Percentiles rank a stretch among this genome's conserved stretches.
Conservation (phyloP, 1,140 invertebrate species). For the Aphis craccivora region DNA sequence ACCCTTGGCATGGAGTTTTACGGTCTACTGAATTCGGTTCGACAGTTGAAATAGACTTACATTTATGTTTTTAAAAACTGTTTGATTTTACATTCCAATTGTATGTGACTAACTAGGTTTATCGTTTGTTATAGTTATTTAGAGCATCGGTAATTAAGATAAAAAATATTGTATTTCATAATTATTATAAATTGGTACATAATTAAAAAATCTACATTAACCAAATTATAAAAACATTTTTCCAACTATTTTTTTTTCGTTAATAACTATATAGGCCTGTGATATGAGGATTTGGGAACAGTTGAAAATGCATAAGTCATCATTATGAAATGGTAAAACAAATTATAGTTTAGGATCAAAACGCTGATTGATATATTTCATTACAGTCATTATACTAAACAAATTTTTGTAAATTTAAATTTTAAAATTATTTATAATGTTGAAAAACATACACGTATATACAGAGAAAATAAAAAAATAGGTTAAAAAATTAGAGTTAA, state of each 20-base stretch:
- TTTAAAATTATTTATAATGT: too few relatives aligned
- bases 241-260: background rate
- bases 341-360: background rate
- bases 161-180: background rate
- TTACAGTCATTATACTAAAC: too few relatives aligned
- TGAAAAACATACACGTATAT: too few relatives aligned
- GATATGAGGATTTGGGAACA: background rate
- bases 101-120: background rate
- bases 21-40: background rate
- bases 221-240: background rate
- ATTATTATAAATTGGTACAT: background rate
- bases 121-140: background rate
- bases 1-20: background rate
- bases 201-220: background rate
- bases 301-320: background rate
- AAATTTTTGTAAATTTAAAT: too few relatives aligned
- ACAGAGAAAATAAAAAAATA: too few relatives aligned
- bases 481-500: too few relatives aligned
- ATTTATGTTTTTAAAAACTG: constrained; percentile 34
- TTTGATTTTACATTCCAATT: constrained; percentile 6
- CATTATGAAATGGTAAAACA: background rate
- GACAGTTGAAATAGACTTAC: background rate
- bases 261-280: background rate
- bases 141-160: background rate
- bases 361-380: too few relatives aligned